Percentiles rank a stretch among this genome's conserved stretches.
These are phyloP conservation scores for Spodoptera frugiperda DNA, from an alignment of 1,140 invertebrate genomes.

Conservation along the genomic window DNA sequence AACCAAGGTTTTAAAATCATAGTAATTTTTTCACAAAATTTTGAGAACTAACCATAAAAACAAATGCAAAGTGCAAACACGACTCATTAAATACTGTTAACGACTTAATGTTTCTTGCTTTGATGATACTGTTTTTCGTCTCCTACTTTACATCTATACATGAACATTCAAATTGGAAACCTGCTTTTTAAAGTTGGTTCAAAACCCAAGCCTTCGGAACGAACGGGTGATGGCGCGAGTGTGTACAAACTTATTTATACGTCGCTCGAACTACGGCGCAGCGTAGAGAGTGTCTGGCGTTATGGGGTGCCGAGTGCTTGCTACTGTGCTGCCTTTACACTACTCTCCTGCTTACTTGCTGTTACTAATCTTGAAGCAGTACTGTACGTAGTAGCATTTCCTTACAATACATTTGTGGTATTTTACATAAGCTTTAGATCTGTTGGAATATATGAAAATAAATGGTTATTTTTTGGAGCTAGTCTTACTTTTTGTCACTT, in stretches of 20 bases:
- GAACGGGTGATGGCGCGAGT: conserved; percentile 21
- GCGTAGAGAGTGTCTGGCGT: conserved; percentile 62
- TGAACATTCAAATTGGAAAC: background rate
- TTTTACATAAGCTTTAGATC: no score
- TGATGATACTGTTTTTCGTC: no score
- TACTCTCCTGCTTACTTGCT: background rate
- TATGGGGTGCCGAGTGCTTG: conserved; percentile 67
- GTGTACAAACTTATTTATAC: conserved; percentile 48
- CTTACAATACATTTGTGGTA: no score
- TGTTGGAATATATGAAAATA: background rate
- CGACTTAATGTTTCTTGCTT: no score
- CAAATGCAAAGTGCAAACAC: no score
- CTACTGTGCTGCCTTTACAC: conserved; percentile 44
- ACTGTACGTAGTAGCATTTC: background rate
- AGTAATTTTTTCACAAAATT: no score
- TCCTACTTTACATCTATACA: background rate
- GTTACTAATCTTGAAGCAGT: background rate
- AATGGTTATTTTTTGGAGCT: background rate
- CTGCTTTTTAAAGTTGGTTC: conserved; percentile 15
- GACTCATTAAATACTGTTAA: no score
- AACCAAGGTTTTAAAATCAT: no score
- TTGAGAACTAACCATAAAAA: no score
- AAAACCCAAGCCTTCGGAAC: conserved; percentile 26
- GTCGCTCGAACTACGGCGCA: conserved; percentile 33
- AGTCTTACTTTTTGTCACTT: no score